A percentile compares a stretch with the other conserved stretches of the same genome.
Conservation (phyloP, 2,888 invertebrate genomes). For the Drosophila subsilvestris region DNA sequence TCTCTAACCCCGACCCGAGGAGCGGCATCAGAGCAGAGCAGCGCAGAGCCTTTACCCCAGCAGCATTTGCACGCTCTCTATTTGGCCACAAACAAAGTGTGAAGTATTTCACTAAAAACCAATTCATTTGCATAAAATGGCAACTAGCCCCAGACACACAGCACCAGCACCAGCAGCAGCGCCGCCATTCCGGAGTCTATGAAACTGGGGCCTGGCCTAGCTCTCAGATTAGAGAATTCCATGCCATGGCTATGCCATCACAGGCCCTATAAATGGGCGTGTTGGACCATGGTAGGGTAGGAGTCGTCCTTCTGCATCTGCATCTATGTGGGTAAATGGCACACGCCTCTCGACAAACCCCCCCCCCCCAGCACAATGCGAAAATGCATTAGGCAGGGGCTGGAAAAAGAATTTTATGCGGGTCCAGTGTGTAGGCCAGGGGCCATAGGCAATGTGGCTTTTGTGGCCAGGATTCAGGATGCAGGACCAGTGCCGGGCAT, state of each 20-base stretch:
- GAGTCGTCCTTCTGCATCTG: not conserved
- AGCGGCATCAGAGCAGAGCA: conserved; percentile 11
- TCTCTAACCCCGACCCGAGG: conserved; percentile 2
- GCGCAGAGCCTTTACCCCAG: not conserved
- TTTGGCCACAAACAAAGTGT: conserved; percentile 57
- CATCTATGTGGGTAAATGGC: conserved; percentile 71
- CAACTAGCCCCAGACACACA: conserved; percentile 46
- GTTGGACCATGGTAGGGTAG: not conserved
- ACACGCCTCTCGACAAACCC: conserved; percentile 37
- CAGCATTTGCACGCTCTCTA: conserved; percentile 3
- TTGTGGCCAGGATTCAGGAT: conserved; percentile 58
- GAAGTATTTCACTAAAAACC: conserved; percentile 78
- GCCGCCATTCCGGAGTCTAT: conserved; percentile 5
- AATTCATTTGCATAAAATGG: conserved; percentile 79
- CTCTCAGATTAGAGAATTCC: conserved; percentile 62
- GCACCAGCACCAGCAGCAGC: conserved; percentile 5
- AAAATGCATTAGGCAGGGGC: conserved; percentile 72
- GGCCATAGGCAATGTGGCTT: conserved; percentile 73
- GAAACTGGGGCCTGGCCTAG: conserved; percentile 26
- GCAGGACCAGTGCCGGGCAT: conserved; percentile 12
- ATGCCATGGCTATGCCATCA: conserved; percentile 50
- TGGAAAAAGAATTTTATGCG: conserved; percentile 42
- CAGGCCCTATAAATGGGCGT: conserved; percentile 11
- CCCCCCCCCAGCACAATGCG: conserved; percentile 49
- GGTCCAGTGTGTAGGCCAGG: conserved; percentile 35